Conservation (phyloP, 2,888 invertebrate genomes). For the Glyphotaelius pellucidus region DNA sequence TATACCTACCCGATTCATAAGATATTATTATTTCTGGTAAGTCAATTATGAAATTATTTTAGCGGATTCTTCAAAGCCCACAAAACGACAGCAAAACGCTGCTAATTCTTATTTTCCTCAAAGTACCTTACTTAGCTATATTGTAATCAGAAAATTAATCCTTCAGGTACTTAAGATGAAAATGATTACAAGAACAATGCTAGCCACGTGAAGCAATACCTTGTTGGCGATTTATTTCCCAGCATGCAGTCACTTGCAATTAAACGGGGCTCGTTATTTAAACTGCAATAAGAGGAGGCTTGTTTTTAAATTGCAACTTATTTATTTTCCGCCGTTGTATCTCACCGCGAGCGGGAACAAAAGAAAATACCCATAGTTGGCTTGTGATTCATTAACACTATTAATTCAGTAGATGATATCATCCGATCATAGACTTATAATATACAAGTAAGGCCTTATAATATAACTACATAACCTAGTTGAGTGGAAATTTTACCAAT, state of each 20-base stretch:
- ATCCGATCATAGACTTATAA: not conserved
- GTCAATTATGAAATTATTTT: not conserved
- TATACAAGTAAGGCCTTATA: not conserved
- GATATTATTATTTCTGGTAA: not conserved
- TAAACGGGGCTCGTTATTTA: constrained; percentile 9
- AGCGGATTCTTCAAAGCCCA: not conserved
- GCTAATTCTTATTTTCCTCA: not conserved
- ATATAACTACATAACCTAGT: not conserved
- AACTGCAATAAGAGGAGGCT: constrained; percentile 21
- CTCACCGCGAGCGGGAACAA: constrained; percentile 36
- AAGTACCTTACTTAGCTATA: not conserved
- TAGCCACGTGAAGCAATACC: not conserved
- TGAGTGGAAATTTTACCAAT: not conserved
- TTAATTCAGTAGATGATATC: constrained; percentile 15
- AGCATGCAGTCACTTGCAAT: constrained; percentile 50
- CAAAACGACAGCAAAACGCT: not conserved
- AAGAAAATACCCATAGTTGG: not conserved
- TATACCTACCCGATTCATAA: too few relatives aligned
- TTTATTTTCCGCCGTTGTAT: constrained; percentile 9
- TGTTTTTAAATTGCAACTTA: constrained; percentile 42
- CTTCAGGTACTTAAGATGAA: not conserved
- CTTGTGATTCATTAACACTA: constrained; percentile 21
- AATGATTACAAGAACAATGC: not conserved
- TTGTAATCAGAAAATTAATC: constrained; percentile 2
- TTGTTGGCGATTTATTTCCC: constrained; percentile 51